Evolutionary conservation across 2,113 vertebrate species (phyloP).

Genomic region (Salvelinus fontinalis): DNA sequence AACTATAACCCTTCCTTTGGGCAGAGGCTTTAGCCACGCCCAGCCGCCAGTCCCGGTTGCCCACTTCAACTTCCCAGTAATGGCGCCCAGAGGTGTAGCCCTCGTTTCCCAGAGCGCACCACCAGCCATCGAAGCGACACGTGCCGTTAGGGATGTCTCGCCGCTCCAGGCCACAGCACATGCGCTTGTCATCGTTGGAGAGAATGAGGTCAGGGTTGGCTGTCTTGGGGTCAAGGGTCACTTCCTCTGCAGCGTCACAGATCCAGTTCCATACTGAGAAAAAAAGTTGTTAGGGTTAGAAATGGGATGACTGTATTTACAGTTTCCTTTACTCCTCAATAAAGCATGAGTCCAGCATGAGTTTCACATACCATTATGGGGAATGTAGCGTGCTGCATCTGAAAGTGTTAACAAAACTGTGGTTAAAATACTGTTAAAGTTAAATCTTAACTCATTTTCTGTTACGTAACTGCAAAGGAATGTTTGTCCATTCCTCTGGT

Average conservation of each 20-base stretch:
- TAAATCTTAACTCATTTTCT: too few relatives aligned
- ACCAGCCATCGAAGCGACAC: slow-evolving; percentile 68
- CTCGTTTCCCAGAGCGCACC: slow-evolving; percentile 67
- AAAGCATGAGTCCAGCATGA: neutral
- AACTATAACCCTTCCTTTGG: slow-evolving; percentile 72
- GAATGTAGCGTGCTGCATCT: slow-evolving; percentile 73
- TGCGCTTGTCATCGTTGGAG: slow-evolving; percentile 77
- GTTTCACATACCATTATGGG: slow-evolving; percentile 67
- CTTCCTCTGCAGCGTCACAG: slow-evolving; percentile 77
- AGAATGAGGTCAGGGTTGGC: slow-evolving; percentile 77
- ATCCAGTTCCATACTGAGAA: slow-evolving; percentile 77
- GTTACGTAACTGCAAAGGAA: neutral
- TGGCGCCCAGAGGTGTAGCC: slow-evolving; percentile 69
- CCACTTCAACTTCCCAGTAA: slow-evolving; percentile 84
- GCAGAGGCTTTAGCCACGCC: slow-evolving; percentile 83
- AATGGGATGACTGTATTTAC: neutral
- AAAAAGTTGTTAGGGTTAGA: neutral
- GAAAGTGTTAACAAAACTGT: slow-evolving; percentile 24
- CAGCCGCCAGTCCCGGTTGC: slow-evolving; percentile 85
- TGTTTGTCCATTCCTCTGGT: neutral
- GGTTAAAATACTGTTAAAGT: slow-evolving; percentile 2
- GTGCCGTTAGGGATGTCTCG: slow-evolving; percentile 44
- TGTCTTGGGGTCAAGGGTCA: slow-evolving; percentile 71
- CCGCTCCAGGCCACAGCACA: slow-evolving; percentile 78
- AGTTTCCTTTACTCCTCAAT: too few relatives aligned